These are phyloP conservation scores for Periophthalmus magnuspinnatus DNA, from an alignment of 2,797 vertebrate genomes.

Conservation along the genomic window DNA sequence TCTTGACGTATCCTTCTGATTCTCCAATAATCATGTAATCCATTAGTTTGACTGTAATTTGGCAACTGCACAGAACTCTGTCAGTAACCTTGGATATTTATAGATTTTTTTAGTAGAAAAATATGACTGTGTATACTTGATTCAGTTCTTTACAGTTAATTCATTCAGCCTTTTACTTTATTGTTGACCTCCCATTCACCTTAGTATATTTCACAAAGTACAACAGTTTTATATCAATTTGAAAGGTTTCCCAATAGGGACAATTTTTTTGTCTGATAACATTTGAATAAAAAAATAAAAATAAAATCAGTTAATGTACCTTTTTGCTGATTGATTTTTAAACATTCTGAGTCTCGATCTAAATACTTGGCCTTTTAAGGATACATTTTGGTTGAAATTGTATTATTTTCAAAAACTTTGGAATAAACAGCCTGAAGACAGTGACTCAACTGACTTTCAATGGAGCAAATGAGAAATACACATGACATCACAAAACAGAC, in stretches of 20 bases:
- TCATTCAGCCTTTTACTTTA: background rate
- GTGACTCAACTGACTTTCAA: background rate
- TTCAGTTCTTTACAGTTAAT: background rate
- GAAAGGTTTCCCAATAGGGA: constrained; percentile 5
- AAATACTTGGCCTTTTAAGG: too few species aligned
- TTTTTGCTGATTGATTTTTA: too few species aligned
- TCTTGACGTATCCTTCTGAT: too few species aligned
- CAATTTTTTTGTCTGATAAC: too few species aligned
- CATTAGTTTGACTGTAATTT: background rate
- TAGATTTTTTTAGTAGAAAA: background rate
- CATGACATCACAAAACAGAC: constrained; percentile 9
- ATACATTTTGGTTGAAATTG: background rate
- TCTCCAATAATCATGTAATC: background rate
- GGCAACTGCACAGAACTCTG: background rate
- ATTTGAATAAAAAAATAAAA: too few species aligned
- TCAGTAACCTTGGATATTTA: too few species aligned
- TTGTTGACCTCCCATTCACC: constrained; percentile 17
- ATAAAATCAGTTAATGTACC: too few species aligned
- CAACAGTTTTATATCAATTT: background rate
- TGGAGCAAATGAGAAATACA: background rate
- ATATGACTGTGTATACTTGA: too few species aligned
- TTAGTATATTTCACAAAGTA: constrained; percentile 22
- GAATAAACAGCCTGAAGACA: background rate
- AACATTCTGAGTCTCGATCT: too few species aligned
- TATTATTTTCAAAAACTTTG: background rate